Base-by-base conservation (phyloP, 2,797 vertebrate genomes). In the Brotula barbata region DNA sequence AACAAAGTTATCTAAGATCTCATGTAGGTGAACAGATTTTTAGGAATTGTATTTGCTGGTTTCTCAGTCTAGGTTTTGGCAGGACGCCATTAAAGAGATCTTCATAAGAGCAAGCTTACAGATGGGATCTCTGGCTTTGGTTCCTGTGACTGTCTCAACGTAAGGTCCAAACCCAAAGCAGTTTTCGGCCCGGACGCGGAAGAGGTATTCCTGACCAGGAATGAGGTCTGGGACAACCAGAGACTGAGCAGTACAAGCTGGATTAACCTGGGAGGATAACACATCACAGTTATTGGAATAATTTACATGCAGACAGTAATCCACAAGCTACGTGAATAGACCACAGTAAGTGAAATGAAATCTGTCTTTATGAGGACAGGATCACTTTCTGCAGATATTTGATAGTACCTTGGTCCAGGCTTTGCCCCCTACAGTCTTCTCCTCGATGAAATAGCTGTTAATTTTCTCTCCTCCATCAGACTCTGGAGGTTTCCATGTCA, bases 361-460 rank as follows among this genome's bases (percentile, higher is more conserved):
- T n/a, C n/a, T n/a, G n/a, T n/a, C n/a, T n/a, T n/a, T n/a, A n/a
- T n/a, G n/a, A 28, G 25, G 25, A 4, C 25, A 28, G 25, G 25
- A 8, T 4, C 25, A 28, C 25, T 4, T n/a, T n/a, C 16, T 51
- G 7, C 1, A 9, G 16, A n/a, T 33, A 0, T 15, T 22, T 9
- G 8, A 6, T 8, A 0, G 1, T 47, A 89, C 89, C 90, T 95
- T 99, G 13, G 95, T 96, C 97, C 97, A 99, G 67, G 97, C 96
- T 84, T 96, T 99, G 64, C 95, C 95, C 57, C 90, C 87, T 57
- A 95, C 92, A 0, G 93, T 93, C 84, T 94, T 99, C 88, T 94
- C 96, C 84, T 99, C 97, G 12, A 99, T 91, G 60, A 94, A 96
- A 80, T 99, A 99, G 80, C 95, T 96, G 89, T 93, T 96, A 68